A percentile compares a stretch with the other conserved stretches of the same genome.
phyloP scores from a whole-genome alignment of 2,113 vertebrate species.

The Tragelaphus strepsiceros region DNA sequence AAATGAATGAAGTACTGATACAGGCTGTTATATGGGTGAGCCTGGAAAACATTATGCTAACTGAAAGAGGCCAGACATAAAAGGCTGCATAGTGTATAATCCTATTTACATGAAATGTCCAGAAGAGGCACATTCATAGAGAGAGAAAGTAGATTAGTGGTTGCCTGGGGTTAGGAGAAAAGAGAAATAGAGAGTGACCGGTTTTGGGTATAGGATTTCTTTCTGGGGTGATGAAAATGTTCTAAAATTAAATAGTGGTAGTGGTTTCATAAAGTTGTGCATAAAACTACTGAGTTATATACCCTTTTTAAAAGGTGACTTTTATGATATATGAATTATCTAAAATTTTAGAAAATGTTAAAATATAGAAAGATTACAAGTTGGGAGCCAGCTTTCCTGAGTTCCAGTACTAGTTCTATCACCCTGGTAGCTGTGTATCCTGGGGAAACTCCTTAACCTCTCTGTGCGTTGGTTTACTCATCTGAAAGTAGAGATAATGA shows the following conservation, averaged over 20 bases:
- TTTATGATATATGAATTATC: background rate
- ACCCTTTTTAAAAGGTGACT: background rate
- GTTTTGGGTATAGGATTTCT: background rate
- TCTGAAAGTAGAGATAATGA: background rate
- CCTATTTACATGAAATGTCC: background rate
- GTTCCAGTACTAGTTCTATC: background rate
- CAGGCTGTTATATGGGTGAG: background rate
- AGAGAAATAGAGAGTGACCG: background rate
- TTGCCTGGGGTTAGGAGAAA: background rate
- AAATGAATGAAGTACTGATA: background rate
- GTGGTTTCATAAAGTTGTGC: background rate
- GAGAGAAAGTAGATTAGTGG: background rate
- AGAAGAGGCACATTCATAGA: background rate
- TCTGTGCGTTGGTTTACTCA: background rate
- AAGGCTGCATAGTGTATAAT: background rate
- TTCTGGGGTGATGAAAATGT: background rate
- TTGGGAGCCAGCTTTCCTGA: background rate
- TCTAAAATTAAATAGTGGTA: background rate
- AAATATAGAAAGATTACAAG: background rate
- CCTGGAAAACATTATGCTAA: background rate
- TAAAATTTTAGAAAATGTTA: background rate
- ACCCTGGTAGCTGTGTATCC: background rate
- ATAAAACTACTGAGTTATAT: background rate
- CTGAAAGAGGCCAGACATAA: background rate
- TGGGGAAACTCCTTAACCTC: background rate